phyloP scores from a whole-genome alignment of 2,113 vertebrate species.

The Brachyistius frenatus region DNA sequence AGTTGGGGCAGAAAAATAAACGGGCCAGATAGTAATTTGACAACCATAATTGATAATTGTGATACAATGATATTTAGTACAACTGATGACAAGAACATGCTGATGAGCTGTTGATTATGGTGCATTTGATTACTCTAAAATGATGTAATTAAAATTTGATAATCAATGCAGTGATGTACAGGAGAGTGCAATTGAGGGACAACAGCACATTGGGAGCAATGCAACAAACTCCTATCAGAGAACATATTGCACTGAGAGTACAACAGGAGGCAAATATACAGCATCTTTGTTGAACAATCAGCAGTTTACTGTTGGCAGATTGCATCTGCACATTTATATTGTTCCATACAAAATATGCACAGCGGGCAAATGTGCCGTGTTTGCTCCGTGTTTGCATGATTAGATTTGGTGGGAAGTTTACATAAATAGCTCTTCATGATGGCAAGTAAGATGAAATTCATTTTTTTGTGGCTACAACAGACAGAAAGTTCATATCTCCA shows the following conservation, averaged over 20 bases:
- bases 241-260: neutral
- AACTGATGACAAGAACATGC: constrained; percentile 1
- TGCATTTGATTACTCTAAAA: constrained; percentile 21
- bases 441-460: neutral
- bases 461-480: neutral
- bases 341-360: constrained; percentile 26
- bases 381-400: constrained; percentile 16
- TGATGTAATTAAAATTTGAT: neutral
- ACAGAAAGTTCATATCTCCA: neutral
- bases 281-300: constrained; percentile 9
- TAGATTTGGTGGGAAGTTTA: constrained; percentile 27
- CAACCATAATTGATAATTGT: constrained; percentile 1
- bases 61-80: neutral
- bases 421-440: constrained; percentile 24
- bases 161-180: neutral
- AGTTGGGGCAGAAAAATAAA: neutral
- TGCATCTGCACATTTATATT: constrained; percentile 23
- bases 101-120: constrained; percentile 31
- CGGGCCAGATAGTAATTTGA: neutral
- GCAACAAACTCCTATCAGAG: constrained; percentile 1
- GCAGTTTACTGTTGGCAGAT: constrained; percentile 41
- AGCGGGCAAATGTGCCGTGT: constrained; percentile 2
- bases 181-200: neutral
- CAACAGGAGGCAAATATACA: neutral
- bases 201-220: neutral